phyloP scores from a whole-genome alignment of 1,140 invertebrate genomes.

The Epicauta chinensis region DNA sequence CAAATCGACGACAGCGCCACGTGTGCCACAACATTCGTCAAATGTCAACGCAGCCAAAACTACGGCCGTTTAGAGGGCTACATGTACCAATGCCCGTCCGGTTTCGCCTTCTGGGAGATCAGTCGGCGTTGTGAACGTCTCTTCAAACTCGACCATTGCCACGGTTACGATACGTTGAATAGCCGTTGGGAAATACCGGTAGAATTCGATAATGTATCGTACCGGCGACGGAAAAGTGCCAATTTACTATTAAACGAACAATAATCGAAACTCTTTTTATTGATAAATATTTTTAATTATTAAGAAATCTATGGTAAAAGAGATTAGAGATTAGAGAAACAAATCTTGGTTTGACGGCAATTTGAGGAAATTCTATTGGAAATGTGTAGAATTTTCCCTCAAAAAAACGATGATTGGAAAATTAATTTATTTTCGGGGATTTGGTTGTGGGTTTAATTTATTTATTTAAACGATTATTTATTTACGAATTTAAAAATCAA shows the following conservation, averaged over 20 bases:
- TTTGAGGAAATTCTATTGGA: too few relatives aligned
- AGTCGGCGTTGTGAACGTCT: constrained; percentile 66
- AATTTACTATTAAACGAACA: background rate
- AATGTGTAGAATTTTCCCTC: too few relatives aligned
- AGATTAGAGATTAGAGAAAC: too few relatives aligned
- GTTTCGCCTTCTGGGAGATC: constrained; percentile 68
- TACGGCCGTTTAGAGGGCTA: constrained; percentile 56
- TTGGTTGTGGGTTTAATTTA: too few relatives aligned
- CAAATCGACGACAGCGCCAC: constrained; percentile 52
- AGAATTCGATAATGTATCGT: constrained; percentile 46
- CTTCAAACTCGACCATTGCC: constrained; percentile 53
- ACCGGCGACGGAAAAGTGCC: constrained; percentile 29
- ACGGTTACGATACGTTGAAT: constrained; percentile 40
- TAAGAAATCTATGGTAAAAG: too few relatives aligned
- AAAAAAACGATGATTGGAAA: too few relatives aligned
- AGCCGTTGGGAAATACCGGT: constrained; percentile 48
- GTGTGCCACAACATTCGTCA: constrained; percentile 67
- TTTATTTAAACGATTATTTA: too few relatives aligned
- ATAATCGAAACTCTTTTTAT: too few relatives aligned
- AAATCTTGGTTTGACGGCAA: too few relatives aligned
- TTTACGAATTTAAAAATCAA: too few relatives aligned
- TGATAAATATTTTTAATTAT: too few relatives aligned
- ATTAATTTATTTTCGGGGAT: too few relatives aligned
- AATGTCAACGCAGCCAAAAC: constrained; percentile 53
- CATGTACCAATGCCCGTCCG: constrained; percentile 68